Percentiles rank a stretch among this genome's conserved stretches.
phyloP scores from a whole-genome alignment of 37 sponge, comb jelly and placozoan genomes.

The Diacarnus erythraeanus region DNA sequence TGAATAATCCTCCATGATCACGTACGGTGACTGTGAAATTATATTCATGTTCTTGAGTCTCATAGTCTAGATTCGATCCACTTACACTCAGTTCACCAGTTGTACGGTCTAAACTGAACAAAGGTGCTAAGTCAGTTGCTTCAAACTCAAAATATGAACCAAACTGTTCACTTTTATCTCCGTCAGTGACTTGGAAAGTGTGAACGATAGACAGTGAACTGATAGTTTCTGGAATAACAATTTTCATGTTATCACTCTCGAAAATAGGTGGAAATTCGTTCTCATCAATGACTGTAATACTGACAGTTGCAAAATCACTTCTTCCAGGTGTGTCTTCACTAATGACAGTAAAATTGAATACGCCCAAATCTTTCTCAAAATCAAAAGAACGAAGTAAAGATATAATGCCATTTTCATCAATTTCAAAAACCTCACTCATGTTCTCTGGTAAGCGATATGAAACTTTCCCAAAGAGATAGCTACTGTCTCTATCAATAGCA shows the following conservation, averaged over 20 bases:
- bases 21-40: slow-evolving; percentile 28
- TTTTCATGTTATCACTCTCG: background rate
- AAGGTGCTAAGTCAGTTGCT: background rate
- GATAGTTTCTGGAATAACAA: slow-evolving; percentile 19
- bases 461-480: slow-evolving; percentile 16
- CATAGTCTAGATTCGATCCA: slow-evolving; percentile 26
- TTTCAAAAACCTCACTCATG: background rate
- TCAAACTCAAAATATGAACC: slow-evolving; percentile 6
- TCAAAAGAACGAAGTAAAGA: slow-evolving; percentile 33
- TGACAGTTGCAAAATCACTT: slow-evolving; percentile 15
- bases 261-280: slow-evolving; percentile 43
- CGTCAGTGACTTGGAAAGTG: slow-evolving; percentile 39
- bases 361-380: slow-evolving; percentile 29
- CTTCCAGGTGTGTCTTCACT: slow-evolving; percentile 27
- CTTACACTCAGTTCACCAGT: slow-evolving; percentile 24
- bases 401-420: slow-evolving; percentile 24
- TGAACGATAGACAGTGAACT: background rate
- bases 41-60: slow-evolving; percentile 10
- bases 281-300: slow-evolving; percentile 13
- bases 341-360: slow-evolving; percentile 24
- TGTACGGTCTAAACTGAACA: slow-evolving; percentile 16
- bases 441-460: slow-evolving; percentile 13
- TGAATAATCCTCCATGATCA: slow-evolving; percentile 47
- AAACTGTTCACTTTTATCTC: slow-evolving; percentile 32
- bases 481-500: slow-evolving; percentile 57